Conservation (phyloP, 2,888 invertebrate species). For the Cerastoderma edule region DNA sequence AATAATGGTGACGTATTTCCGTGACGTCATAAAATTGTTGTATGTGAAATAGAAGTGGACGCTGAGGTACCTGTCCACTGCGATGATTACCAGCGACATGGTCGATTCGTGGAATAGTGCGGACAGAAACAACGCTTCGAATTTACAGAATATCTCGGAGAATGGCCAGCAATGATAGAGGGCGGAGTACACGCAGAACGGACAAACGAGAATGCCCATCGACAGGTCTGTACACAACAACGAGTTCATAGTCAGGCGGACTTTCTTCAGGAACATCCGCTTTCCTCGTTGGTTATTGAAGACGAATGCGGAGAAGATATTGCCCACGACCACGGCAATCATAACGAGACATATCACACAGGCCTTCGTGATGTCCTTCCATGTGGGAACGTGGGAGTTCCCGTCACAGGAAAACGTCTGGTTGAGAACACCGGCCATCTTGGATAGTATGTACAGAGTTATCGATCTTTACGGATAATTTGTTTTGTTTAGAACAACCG, state of each 20-base stretch:
- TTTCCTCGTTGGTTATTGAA: slow-evolving; percentile 48
- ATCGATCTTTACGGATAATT: no score
- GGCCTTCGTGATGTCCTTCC: slow-evolving; percentile 44
- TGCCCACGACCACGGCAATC: slow-evolving; percentile 53
- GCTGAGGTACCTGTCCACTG: slow-evolving; percentile 58
- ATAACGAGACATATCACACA: slow-evolving; percentile 52
- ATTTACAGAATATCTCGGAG: slow-evolving; percentile 59
- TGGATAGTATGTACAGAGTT: no score
- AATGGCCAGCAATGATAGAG: slow-evolving; percentile 64
- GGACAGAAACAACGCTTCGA: slow-evolving; percentile 62
- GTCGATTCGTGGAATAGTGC: slow-evolving; percentile 66
- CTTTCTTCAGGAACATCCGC: slow-evolving; percentile 52
- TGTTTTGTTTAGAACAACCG: no score
- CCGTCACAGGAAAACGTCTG: slow-evolving; percentile 52
- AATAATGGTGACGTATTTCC: slow-evolving; percentile 49
- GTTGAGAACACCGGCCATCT: no score
- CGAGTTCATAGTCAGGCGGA: slow-evolving; percentile 62
- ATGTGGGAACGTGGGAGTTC: slow-evolving; percentile 35
- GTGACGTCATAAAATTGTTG: slow-evolving; percentile 54
- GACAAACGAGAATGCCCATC: slow-evolving; percentile 60
- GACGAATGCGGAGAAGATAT: slow-evolving; percentile 58
- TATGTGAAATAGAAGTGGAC: slow-evolving; percentile 53
- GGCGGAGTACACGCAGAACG: slow-evolving; percentile 60
- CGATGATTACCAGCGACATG: slow-evolving; percentile 60
- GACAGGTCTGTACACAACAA: slow-evolving; percentile 61